These are phyloP conservation scores for Drosophila borborema DNA, from an alignment of 2,888 invertebrate genomes.

Conservation along the genomic window DNA sequence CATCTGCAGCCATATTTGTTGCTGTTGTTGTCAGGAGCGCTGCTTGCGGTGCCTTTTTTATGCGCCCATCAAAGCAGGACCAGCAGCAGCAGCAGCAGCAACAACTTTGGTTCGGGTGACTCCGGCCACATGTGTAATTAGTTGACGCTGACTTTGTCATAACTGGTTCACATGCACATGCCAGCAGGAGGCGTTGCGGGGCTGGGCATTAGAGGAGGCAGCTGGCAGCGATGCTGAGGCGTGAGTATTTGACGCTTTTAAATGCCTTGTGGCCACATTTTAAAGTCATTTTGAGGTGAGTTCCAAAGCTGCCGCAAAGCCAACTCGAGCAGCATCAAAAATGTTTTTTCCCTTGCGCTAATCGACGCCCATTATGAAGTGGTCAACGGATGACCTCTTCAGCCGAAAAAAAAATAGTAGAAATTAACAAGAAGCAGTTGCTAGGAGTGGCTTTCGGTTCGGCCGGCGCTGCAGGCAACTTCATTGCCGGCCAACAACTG, in stretches of 20 bases:
- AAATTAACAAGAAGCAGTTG: background rate
- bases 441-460: slow-evolving; percentile 22
- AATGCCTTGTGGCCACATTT: slow-evolving; percentile 60
- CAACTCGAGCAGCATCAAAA: slow-evolving; percentile 21
- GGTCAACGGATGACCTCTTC: background rate
- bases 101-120: slow-evolving; percentile 6
- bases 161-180: slow-evolving; percentile 35
- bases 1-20: background rate
- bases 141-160: slow-evolving; percentile 59
- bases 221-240: background rate
- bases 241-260: slow-evolving; percentile 31
- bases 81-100: slow-evolving; percentile 16
- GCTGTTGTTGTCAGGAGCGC: slow-evolving; percentile 23
- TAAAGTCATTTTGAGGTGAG: slow-evolving; percentile 64
- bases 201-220: background rate
- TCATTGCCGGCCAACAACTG: slow-evolving; percentile 55
- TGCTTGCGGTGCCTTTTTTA: slow-evolving; percentile 45
- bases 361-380: slow-evolving; percentile 58
- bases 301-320: slow-evolving; percentile 37
- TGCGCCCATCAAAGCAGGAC: slow-evolving; percentile 50
- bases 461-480: slow-evolving; percentile 23
- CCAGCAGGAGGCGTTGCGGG: background rate
- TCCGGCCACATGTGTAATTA: slow-evolving; percentile 50
- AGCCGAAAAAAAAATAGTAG: background rate
- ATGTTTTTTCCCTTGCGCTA: slow-evolving; percentile 29